Percentiles rank a stretch among this genome's conserved stretches.
Conservation (phyloP, 2,888 invertebrate genomes). For the Caenorhabditis virilis region DNA sequence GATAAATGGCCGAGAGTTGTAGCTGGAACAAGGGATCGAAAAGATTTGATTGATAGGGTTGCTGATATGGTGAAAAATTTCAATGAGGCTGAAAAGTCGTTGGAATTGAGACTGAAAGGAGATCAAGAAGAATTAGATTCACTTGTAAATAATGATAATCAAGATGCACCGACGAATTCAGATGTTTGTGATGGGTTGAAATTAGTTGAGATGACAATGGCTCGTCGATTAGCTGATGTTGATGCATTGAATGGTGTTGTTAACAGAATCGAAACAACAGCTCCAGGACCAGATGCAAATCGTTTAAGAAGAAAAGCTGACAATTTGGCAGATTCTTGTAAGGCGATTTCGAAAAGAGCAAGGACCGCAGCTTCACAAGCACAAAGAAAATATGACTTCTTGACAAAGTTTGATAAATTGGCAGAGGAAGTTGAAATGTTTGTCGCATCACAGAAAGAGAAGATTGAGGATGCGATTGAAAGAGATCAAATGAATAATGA, state of each 20-base stretch:
- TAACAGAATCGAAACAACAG: constrained; percentile 46
- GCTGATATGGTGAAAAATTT: constrained; percentile 48
- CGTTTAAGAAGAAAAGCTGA: constrained; percentile 54
- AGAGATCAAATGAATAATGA: constrained; percentile 40
- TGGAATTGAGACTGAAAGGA: constrained; percentile 38
- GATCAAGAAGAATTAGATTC: constrained; percentile 44
- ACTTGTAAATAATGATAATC: constrained; percentile 13
- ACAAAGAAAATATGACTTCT: constrained; percentile 39
- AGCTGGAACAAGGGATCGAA: constrained; percentile 81
- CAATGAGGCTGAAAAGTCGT: constrained; percentile 39
- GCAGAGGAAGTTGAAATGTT: constrained; percentile 38
- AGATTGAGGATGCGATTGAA: constrained; percentile 40
- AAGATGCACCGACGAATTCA: not conserved
- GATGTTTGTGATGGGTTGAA: constrained; percentile 39
- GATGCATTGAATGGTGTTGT: constrained; percentile 42
- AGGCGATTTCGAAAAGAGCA: constrained; percentile 50
- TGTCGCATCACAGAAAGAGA: constrained; percentile 28
- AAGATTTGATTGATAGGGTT: constrained; percentile 46
- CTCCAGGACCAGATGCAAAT: constrained; percentile 58
- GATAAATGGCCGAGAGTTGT: constrained; percentile 89
- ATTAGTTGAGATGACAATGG: constrained; percentile 42
- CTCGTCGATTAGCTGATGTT: constrained; percentile 42
- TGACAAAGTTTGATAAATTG: constrained; percentile 29
- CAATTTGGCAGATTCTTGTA: constrained; percentile 48
- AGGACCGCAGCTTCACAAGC: constrained; percentile 39